Evolutionary conservation across 2,888 invertebrate species (phyloP), one percentile per base, ranked within the genome.

Genomic region (Drosophila emarginata): DNA sequence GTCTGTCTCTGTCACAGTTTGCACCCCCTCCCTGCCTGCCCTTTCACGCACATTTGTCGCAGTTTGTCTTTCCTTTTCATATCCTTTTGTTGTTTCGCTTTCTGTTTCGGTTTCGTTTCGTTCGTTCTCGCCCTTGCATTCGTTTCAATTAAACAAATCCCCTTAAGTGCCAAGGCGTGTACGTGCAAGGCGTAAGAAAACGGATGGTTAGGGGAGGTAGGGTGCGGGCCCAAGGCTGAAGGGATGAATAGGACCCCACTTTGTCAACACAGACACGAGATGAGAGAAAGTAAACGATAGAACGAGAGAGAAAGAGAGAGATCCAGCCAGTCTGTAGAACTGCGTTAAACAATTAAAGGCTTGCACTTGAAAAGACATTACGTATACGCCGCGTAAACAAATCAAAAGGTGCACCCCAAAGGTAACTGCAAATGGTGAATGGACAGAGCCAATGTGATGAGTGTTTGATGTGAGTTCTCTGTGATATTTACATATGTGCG

Each of bases 131-230:
- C 71, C 74, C 66, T 67, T 72, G 80, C 75, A 81, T 87, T 88
- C 85, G 77, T 84, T 88, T 88, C 87, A 88, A 88, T 88, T 88
- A 88, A 88, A 80, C 87, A 88, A 89, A 88, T 89, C 88, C 89
- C 85, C 88, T 78, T 88, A 88, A 88, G 87, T 88, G 88, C 72
- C 88, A 75, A 74, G 85, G 72, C 87, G 85, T 87, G 84, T 81
- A 84, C 85, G 81, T 81, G 75, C 57, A 62, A 56, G 53, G 45
- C 11, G 21, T 53, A n/a, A 9, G 56, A 36, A 12, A 45, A 15
- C 23, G 32, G 51, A 36, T 18, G 9, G 21, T 36, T 4, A 11
- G 61, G 52, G 51, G 11, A 6, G 45, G 18, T 64, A 63, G 36
- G 32, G 9, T 53, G 67, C 15, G 45, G 52, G 12, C 14, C 9